Percentiles rank a stretch among this genome's conserved stretches.
Evolutionary conservation across 2,113 vertebrate genomes (phyloP).

Genomic region (Microtus montanus): DNA sequence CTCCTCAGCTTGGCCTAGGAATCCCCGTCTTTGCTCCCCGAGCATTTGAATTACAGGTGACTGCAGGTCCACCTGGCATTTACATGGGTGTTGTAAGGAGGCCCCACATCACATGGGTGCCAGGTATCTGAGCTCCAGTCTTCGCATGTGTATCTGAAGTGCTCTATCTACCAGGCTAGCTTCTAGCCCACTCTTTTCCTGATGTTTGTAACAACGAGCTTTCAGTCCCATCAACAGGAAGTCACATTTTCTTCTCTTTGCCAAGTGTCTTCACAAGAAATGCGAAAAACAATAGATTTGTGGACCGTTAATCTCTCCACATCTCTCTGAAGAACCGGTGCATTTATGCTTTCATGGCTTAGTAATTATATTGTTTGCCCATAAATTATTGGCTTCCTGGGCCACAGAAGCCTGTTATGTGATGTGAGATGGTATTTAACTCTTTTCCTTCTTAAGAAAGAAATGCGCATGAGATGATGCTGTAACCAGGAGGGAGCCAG

Average conservation of each 20-base stretch:
- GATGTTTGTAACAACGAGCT: fast-evolving
- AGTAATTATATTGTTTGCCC: not conserved
- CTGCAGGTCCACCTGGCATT: not conserved
- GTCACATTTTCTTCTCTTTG: not conserved
- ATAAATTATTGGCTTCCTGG: not conserved
- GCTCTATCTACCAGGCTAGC: too few species aligned
- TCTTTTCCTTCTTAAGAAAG: not conserved
- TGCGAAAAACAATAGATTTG: not conserved
- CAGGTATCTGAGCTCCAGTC: not conserved
- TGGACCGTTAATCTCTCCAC: not conserved
- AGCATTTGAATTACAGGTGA: not conserved
- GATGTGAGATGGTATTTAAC: not conserved
- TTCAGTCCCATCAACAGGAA: not conserved
- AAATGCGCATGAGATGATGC: not conserved
- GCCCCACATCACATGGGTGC: too few species aligned
- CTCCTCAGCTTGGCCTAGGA: not conserved
- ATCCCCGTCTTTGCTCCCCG: not conserved
- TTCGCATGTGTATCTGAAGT: not conserved
- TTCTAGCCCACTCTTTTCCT: not conserved
- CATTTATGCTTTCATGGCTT: not conserved
- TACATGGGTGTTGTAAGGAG: too few species aligned
- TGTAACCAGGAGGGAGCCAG: not conserved
- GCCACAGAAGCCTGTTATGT: not conserved
- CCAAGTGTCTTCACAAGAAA: not conserved
- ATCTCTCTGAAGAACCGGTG: not conserved